Evolutionary conservation across 2,797 vertebrate genomes (phyloP), one percentile per base, ranked within the genome.

Genomic region (Tauraco hartlaubi): DNA sequence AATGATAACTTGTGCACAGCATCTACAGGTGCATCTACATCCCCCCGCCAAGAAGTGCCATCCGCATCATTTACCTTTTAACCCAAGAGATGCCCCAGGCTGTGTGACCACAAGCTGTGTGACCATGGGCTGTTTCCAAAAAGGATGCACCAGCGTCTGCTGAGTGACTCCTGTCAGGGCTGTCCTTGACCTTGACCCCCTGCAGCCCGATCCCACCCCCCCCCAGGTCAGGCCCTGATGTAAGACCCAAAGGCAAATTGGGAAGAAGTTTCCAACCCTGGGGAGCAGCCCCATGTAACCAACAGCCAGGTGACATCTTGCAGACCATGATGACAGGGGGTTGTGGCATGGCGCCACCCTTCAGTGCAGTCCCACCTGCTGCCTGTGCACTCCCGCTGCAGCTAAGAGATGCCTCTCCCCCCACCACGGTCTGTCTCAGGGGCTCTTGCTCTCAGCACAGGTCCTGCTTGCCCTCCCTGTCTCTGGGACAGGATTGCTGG

Each of bases 121-220:
- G 17, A 37, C 37, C 59, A 11, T 2, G 23, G 5, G 16, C 26
- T 44, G 1, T 61, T 76, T 59, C 55, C 1, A 1, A 46, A 64
- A 2, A 49, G 8, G 15, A 14, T 21, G 44, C 9, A 13, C 13
- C 0, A 0, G 5, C 44, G 7, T 7, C 13, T 0, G 0, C 39
- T 74, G n/a, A 4, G 4, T 35, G 12, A 67, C 12, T 61, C 41
- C 35, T 82, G 35, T 23, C 28, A 11, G 7, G 28, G 7, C 6
- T 93, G 29, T 51, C 29, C 29, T 37, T 1, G 1, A 12, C 15
- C 33, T 28, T 78, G 66, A 35, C 8, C 15, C 44, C 5, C 19
- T 56, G 26, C 25, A 71, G 15, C 13, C 16, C 16, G 15, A 12
- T 37, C 11, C 5, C 35, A 35, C 35, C 23, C 29, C 15, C 0